Base-by-base conservation (phyloP, 2,797 vertebrate genomes). In the Octomys mimax region DNA sequence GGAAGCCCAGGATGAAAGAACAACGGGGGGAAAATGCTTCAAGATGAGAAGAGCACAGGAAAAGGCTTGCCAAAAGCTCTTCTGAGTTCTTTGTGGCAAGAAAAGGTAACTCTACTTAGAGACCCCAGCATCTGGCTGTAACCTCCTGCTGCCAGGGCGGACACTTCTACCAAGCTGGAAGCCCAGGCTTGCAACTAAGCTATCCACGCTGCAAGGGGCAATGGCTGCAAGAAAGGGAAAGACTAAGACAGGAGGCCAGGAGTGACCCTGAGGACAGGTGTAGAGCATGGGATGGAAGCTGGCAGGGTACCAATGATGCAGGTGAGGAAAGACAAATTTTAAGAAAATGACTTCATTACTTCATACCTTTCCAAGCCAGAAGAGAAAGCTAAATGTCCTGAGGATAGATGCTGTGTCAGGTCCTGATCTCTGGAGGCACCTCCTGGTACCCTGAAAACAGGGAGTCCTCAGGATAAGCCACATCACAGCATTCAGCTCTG, bases 121-220 rank as follows among this genome's bases (percentile, higher is more conserved):
- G 31, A 36, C 12, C 5, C 3, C 14, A 21, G 73, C 26, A 19
- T 3, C 5, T 2, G 21, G 26, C 26, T 10, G 52, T 5, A 77
- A 10, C 33, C 24, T 31, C 54, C 68, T 73, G 54, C 10, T 22
- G 36, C 21, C 16, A 10, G 1, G 33, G 70, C 19, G 33, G 39
- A 57, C 28, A 26, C 66, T 73, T 54, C 36, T 59, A 31, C 73
- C 19, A 21, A 8, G 62, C 39, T 26, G 73, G 28, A 39, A 21
- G 73, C 6, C 33, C 42, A 9, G 26, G 49, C 36, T 3, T 39
- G 21, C 24, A 3, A 18, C 46, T 1, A 8, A 36, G 21, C 5
- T 11, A 49, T 0, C 28, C n/a, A 77, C 7, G 28, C 10, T 9
- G 1, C 0, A 2, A 33, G 62, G 61, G 7, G 5, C 14, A 21